Evolutionary conservation across 2,113 vertebrate species (phyloP), one percentile per base, ranked within the genome.

Genomic region (Mobula hypostoma): DNA sequence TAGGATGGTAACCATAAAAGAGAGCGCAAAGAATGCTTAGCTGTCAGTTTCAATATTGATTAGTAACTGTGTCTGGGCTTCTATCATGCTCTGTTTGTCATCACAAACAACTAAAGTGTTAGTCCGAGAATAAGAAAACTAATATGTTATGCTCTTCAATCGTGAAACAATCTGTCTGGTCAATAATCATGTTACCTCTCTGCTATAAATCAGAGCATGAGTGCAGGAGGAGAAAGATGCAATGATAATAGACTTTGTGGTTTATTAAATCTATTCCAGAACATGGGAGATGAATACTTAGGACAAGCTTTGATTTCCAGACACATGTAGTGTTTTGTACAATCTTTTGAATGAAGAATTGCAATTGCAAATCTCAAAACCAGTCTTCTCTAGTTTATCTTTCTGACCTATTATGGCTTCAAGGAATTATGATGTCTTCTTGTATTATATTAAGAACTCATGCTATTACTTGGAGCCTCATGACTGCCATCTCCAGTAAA

Each of bases 401-500:
- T 83, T 48, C 80, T 83, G 19, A 56, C 19, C 19, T 83, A 82
- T 5, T 36, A 24, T 56, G 17, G 80, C 61, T 90, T 90, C 29
- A 11, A 66, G 29, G 27, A 90, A 15, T n/a, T 66, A n/a, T 32
- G 21, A 90, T 90, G 85, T 90, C 85, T 88, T 66, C 14, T 32
- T 61, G 15, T 32, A 66, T 90, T 90, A 66, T 83, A 56, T 83
- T 56, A 40, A 83, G 80, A 83, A 83, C 32, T 48, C 14, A 56
- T 83, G 36, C 36, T 56, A 7, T 83, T 48, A 56, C 36, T 21
- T 83, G 79, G 36, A 82, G 36, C 36, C 36, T 48, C 79, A 79
- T 32, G n/a, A 32, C 78, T 80, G 78, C 78, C 78, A 17, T 83
- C 80, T 83, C 80, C 80, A 83, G 32, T 17, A 80, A 80, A 80